A percentile compares a stretch with the other conserved stretches of the same genome.
phyloP scores from a whole-genome alignment of 2,888 invertebrate species.

The Elegia similella region DNA sequence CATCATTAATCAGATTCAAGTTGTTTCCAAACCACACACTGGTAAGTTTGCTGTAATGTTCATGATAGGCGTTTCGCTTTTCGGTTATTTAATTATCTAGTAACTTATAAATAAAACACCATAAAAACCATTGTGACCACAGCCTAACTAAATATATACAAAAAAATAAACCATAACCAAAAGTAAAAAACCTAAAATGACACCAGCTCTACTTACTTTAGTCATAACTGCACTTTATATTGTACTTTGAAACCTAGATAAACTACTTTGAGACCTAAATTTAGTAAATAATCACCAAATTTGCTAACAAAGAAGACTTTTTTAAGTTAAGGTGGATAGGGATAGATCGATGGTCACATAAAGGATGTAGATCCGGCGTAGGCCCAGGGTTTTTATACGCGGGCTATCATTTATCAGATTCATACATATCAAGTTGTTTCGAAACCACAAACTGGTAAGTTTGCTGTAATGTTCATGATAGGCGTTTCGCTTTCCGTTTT shows the following conservation, averaged over 20 bases:
- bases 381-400: conserved; percentile 73
- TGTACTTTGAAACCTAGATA: no score
- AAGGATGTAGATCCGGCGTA: no score
- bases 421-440: conserved; percentile 68
- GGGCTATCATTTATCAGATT: conserved; percentile 74
- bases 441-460: conserved; percentile 60
- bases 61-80: background rate
- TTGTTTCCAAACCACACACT: conserved; percentile 64
- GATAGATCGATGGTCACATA: conserved; percentile 73
- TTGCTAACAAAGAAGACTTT: conserved; percentile 65
- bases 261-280: no score
- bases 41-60: conserved; percentile 35
- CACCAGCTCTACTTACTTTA: no score
- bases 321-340: conserved; percentile 72
- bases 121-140: no score
- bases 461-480: background rate
- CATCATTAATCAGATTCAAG: conserved; percentile 73
- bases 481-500: background rate
- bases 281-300: no score
- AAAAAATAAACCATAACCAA: no score
- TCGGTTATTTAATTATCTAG: no score
- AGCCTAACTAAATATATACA: no score
- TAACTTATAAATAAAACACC: no score
- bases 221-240: no score
- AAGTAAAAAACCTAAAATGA: no score